Evolutionary conservation across 2,888 invertebrate genomes (phyloP).

Genomic region (Rugalucina vietnamica): DNA sequence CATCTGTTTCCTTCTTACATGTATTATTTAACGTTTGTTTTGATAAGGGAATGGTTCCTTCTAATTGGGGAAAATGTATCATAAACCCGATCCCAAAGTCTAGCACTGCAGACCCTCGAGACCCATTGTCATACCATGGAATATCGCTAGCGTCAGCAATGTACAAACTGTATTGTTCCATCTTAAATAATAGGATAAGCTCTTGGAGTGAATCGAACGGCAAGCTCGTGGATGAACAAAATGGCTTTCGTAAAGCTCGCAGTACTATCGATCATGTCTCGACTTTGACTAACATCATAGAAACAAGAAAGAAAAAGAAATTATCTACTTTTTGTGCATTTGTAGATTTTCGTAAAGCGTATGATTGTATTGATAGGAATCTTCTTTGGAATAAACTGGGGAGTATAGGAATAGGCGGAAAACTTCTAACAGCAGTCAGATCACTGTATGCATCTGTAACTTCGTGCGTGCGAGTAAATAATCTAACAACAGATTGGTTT

Average conservation of each 20-base stretch:
- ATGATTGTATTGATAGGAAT: constrained; percentile 20
- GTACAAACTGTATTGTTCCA: constrained; percentile 36
- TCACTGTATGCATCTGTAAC: constrained; percentile 24
- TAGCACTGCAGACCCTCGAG: constrained; percentile 14
- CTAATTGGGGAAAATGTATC: constrained; percentile 33
- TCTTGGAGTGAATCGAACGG: constrained; percentile 15
- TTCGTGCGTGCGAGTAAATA: constrained; percentile 24
- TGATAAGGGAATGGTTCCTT: constrained; percentile 27
- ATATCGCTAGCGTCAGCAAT: constrained; percentile 26
- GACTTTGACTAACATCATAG: constrained; percentile 21
- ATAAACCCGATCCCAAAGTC: constrained; percentile 38
- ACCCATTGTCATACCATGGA: constrained; percentile 33
- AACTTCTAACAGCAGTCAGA: constrained; percentile 23
- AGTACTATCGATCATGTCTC: constrained; percentile 27
- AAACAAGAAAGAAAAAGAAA: constrained; percentile 22
- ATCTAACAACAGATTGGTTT: constrained; percentile 29
- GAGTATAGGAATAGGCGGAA: constrained; percentile 4
- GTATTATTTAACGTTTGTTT: constrained; percentile 42
- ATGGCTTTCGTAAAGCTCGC: constrained; percentile 16
- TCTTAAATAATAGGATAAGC: constrained; percentile 21
- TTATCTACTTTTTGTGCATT: constrained; percentile 33
- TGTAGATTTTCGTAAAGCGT: constrained; percentile 35
- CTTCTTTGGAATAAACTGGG: constrained; percentile 10
- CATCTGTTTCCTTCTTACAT: constrained; percentile 21
- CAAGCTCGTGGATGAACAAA: constrained; percentile 32